Percentiles rank a stretch among this genome's conserved stretches.
Evolutionary conservation across 1,140 invertebrate species (phyloP).

Genomic region (Condylostylus longicornis): DNA sequence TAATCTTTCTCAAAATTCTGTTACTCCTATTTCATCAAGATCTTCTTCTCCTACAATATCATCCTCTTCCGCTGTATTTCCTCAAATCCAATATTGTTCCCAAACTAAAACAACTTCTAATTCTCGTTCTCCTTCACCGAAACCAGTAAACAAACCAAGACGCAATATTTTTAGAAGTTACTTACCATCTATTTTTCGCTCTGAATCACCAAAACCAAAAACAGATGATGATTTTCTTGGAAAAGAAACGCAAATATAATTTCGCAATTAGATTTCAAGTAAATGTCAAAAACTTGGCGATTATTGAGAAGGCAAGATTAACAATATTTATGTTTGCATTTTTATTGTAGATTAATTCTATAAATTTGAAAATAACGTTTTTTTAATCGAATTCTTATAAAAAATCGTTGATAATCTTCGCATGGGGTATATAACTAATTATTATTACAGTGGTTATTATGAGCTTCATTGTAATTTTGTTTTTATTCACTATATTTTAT

Average conservation of each 20-base stretch:
- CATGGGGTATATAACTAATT: constrained; percentile 13
- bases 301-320: neutral
- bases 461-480: too few species aligned
- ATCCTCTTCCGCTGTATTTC: neutral
- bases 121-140: constrained; percentile 4
- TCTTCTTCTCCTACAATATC: too few species aligned
- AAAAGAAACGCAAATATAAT: constrained; percentile 22
- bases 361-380: neutral
- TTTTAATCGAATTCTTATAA: neutral
- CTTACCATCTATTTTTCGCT: constrained; percentile 25
- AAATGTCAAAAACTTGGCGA: neutral
- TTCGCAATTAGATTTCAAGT: neutral
- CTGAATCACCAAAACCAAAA: constrained; percentile 10
- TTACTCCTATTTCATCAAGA: too few species aligned
- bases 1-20: neutral
- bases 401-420: neutral
- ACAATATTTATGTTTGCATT: neutral
- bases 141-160: constrained; percentile 16
- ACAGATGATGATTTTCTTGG: constrained; percentile 8
- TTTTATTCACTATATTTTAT: too few species aligned
- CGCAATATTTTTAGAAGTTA: constrained; percentile 21
- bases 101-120: too few species aligned
- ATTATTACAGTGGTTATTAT: too few species aligned
- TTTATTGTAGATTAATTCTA: neutral
- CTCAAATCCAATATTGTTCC: neutral